Evolutionary conservation across 92 coral and sea anemone genomes (phyloP).

Genomic region (Actinostola sp.): DNA sequence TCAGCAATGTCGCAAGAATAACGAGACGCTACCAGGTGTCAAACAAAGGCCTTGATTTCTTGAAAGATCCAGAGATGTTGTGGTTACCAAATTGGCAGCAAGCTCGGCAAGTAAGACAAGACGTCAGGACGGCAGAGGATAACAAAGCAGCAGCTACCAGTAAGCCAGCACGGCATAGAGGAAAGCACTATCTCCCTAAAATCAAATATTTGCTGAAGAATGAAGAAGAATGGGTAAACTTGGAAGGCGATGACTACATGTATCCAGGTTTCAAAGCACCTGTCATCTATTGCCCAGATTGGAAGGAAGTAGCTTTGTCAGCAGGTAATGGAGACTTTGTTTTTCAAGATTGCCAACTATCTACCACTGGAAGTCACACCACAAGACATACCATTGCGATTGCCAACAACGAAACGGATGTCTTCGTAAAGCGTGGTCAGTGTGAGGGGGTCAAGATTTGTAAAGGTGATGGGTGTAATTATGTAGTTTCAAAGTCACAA

Average conservation of each 20-base stretch:
- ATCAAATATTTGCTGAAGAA: neutral
- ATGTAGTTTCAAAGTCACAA: constrained; percentile 20
- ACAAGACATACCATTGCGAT: neutral
- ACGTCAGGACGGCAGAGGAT: no score
- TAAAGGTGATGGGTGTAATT: neutral
- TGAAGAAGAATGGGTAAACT: neutral
- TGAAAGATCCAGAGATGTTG: no score
- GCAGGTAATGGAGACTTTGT: constrained; percentile 1
- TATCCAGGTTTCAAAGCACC: neutral
- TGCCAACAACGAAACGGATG: neutral
- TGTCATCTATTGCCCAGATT: neutral
- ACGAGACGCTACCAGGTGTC: no score
- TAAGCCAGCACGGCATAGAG: no score
- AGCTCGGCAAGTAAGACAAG: no score
- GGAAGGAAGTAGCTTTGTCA: neutral
- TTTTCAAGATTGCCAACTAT: constrained; percentile 10
- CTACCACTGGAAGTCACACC: constrained; percentile 10
- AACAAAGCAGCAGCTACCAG: no score
- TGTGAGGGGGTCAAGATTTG: neutral
- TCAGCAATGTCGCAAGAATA: no score
- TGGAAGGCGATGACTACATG: neutral
- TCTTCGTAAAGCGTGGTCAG: neutral
- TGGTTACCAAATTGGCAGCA: no score
- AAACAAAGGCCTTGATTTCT: no score
- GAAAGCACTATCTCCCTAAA: constrained; percentile 4